Base-by-base conservation (phyloP, 2,113 vertebrate genomes). In the Bujurquina vittata region DNA sequence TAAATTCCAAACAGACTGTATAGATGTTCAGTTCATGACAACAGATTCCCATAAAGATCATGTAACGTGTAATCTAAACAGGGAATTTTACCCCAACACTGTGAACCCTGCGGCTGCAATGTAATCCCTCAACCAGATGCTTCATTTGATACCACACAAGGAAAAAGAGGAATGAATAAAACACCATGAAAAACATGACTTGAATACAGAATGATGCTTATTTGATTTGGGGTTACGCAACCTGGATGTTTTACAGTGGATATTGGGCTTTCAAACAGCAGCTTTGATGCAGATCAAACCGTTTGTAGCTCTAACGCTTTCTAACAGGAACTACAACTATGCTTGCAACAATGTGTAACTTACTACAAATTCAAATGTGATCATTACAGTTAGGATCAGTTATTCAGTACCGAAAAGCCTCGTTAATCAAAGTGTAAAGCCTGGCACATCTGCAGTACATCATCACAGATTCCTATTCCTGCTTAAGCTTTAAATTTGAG, bases 81-180 rank as follows among this genome's bases (percentile, higher is more conserved):
- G 67, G 67, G 61, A 79, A 26, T 80, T 60, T 75, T 49, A 37
- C 22, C 69, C 43, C 20, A 83, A 75, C 73, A 76, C 57, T 78
- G 63, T 56, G 37, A 78, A 86, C 10, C n/a, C 10, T 74, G 37
- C 58, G n/a, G 60, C 49, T 78, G 75, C 65, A 59, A 43, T 40
- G 8, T 55, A 58, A 78, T 79, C 81, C 33, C 15, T 87, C 31
- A 31, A 67, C 74, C 58, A 75, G 82, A 76, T 60, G 46, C 81
- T 79, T 57, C 35, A 82, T 73, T 85, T 84, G 33, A 87, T 65
- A 83, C 37, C 26, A 52, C 52, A 63, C 20, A 55, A 79, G 37
- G 35, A 81, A 65, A 61, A 11, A 52, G 58, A 54, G 20, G 0
- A 52, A 69, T 69, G 43, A 52, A 1, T 4, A 52, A 49, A 69